Conservation (phyloP, 1,140 invertebrate species). For the Pentalonia nigronervosa region DNA sequence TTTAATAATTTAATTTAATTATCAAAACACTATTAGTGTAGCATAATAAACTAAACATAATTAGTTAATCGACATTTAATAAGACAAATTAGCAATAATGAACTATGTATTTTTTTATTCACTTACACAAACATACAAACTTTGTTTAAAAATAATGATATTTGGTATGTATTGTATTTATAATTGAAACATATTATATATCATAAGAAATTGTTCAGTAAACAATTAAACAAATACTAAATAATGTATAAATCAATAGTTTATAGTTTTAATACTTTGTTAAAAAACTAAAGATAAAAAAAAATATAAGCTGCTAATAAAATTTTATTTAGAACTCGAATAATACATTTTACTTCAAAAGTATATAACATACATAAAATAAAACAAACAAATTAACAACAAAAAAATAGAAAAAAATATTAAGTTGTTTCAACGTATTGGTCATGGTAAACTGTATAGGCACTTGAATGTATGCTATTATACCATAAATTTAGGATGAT, state of each 20-base stretch:
- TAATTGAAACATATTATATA: neutral
- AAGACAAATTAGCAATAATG: neutral
- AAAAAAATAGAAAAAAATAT: neutral
- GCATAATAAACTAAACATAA: neutral
- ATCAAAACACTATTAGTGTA: neutral
- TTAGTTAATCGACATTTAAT: neutral
- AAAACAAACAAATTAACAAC: constrained; percentile 33
- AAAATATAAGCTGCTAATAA: constrained; percentile 7
- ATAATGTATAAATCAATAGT: neutral
- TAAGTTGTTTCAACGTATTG: neutral
- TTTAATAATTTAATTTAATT: neutral
- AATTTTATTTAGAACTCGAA: neutral
- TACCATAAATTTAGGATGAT: neutral
- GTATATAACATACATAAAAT: neutral
- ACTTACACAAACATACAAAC: neutral
- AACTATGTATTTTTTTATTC: neutral
- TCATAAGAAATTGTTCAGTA: neutral
- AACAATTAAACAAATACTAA: neutral
- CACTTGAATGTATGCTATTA: neutral
- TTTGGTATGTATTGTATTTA: neutral
- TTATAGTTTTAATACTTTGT: constrained; percentile 32
- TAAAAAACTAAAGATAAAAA: neutral
- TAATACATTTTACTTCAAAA: neutral
- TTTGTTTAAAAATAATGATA: neutral
- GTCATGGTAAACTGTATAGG: neutral